A percentile compares a stretch with the other conserved stretches of the same genome.
phyloP scores from a whole-genome alignment of 2,113 vertebrate genomes.

The Nansenia antarctica region DNA sequence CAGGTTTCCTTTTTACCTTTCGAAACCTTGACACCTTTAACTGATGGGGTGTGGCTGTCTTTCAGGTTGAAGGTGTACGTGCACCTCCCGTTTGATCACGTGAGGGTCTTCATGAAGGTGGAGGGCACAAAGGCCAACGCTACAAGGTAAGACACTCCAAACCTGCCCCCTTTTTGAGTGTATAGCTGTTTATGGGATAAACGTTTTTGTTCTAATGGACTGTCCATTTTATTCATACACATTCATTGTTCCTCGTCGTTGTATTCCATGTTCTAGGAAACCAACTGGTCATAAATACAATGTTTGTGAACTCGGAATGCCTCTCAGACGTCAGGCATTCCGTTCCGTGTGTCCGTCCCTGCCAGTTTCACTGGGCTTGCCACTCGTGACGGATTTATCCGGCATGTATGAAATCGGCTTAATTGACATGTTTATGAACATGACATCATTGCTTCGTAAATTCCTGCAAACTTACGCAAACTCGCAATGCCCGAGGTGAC shows the following conservation, averaged over 20 bases:
- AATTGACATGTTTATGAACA: conserved; percentile 40
- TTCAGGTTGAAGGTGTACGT: conserved; percentile 89
- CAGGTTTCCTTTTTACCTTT: not conserved
- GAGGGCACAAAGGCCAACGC: conserved; percentile 82
- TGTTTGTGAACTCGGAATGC: not conserved
- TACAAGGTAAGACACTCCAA: conserved; percentile 83
- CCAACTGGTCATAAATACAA: not conserved
- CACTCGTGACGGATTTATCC: conserved; percentile 37
- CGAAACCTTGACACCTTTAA: not conserved
- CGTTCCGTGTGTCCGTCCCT: conserved; percentile 2
- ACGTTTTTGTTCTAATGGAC: no score
- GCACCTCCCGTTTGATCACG: conserved; percentile 58
- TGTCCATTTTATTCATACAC: not conserved
- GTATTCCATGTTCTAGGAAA: not conserved
- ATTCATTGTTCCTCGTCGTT: not conserved
- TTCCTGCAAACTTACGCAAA: conserved; percentile 37
- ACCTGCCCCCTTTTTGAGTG: no score
- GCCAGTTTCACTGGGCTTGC: not conserved
- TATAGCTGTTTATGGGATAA: no score
- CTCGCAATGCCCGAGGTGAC: not conserved
- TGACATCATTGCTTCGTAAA: conserved; percentile 57
- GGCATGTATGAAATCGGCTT: conserved; percentile 22
- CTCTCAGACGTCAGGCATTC: conserved; percentile 9
- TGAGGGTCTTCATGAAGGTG: conserved; percentile 89
- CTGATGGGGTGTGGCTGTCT: no score